A percentile compares a stretch with the other conserved stretches of the same genome.
phyloP scores from a whole-genome alignment of 2,888 invertebrate species.

The Bhutanitis thaidina region DNA sequence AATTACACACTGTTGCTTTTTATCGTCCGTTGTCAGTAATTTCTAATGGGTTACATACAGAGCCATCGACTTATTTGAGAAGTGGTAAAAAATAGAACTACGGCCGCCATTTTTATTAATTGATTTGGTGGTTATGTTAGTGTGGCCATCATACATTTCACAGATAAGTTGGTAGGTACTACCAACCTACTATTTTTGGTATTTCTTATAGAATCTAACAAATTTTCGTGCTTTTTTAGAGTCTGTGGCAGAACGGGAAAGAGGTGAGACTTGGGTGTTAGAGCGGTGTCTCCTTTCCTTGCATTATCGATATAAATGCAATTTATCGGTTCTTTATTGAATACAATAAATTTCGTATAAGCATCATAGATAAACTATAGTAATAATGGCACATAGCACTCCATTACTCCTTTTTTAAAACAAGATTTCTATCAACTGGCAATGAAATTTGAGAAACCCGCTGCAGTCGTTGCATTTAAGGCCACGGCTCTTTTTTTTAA shows the following conservation, averaged over 20 bases:
- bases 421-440: too few relatives aligned
- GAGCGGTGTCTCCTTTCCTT: slow-evolving; percentile 46
- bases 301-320: slow-evolving; percentile 35
- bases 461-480: too few relatives aligned
- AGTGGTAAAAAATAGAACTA: too few relatives aligned
- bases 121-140: too few relatives aligned
- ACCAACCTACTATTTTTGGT: background rate
- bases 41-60: background rate
- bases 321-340: slow-evolving; percentile 48
- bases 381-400: too few relatives aligned
- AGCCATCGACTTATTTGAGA: too few relatives aligned
- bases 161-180: too few relatives aligned
- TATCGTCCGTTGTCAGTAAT: background rate
- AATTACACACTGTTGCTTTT: background rate
- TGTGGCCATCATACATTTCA: too few relatives aligned
- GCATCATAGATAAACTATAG: background rate
- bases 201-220: slow-evolving; percentile 49
- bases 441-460: too few relatives aligned
- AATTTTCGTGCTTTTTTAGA: slow-evolving; percentile 78
- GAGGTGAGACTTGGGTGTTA: slow-evolving; percentile 78
- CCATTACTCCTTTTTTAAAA: too few relatives aligned
- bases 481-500: too few relatives aligned
- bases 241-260: slow-evolving; percentile 77
- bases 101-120: too few relatives aligned
- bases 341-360: background rate